phyloP scores from a whole-genome alignment of 2,888 invertebrate species.

The Sthenelais limicola region DNA sequence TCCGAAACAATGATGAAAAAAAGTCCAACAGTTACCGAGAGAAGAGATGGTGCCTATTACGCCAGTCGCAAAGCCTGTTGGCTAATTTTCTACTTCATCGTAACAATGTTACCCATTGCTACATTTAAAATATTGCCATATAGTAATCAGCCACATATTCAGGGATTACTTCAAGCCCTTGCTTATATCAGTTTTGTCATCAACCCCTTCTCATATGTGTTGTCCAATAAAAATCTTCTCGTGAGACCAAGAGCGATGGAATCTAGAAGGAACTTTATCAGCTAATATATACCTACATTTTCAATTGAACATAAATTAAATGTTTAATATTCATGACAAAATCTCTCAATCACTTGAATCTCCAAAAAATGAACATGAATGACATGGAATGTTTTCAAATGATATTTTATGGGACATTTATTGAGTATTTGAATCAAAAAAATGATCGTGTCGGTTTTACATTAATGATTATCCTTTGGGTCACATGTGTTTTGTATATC shows the following conservation, averaged over 20 bases:
- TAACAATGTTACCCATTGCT: not conserved
- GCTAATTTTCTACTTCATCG: constrained; percentile 4
- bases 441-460: too few relatives aligned
- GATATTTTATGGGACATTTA: too few relatives aligned
- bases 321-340: too few relatives aligned
- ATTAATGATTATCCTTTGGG: too few relatives aligned
- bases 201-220: constrained; percentile 5
- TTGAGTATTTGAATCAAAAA: too few relatives aligned
- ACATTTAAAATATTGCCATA: not conserved
- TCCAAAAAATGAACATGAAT: too few relatives aligned
- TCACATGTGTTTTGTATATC: too few relatives aligned
- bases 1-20: too few relatives aligned
- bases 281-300: not conserved
- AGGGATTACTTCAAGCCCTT: constrained; percentile 4
- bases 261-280: not conserved
- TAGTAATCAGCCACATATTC: not conserved
- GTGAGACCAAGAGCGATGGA: not conserved
- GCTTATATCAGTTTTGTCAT: constrained; percentile 10
- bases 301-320: not conserved
- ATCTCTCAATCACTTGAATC: too few relatives aligned
- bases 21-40: not conserved
- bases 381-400: too few relatives aligned
- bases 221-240: constrained; percentile 8
- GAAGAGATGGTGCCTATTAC: constrained; percentile 5
- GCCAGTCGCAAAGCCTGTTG: constrained; percentile 1